Evolutionary conservation across 2,888 invertebrate species (phyloP).

Genomic region (Cylloceria caligata): DNA sequence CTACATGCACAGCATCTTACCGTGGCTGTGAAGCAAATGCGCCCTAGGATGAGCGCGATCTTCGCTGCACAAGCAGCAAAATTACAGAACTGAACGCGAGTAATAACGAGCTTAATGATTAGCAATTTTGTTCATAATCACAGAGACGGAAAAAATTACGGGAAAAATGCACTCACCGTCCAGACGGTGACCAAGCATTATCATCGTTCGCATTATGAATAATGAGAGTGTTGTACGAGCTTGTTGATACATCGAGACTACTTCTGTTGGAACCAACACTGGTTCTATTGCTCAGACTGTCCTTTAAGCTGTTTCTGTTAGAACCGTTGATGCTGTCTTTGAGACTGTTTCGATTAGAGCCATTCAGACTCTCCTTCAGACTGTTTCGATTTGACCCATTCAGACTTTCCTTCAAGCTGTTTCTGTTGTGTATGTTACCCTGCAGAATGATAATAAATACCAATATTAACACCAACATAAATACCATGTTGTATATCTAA

Average conservation of each 20-base stretch:
- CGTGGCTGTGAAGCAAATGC: not conserved
- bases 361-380: slow-evolving; percentile 82
- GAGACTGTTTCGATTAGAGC: slow-evolving; percentile 82
- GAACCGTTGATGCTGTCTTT: slow-evolving; percentile 84
- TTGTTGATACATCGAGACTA: slow-evolving; percentile 90
- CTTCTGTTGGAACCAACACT: slow-evolving; percentile 88
- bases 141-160: not conserved
- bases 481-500: no score
- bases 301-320: slow-evolving; percentile 85
- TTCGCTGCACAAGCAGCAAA: not conserved
- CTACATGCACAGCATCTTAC: slow-evolving; percentile 1
- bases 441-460: slow-evolving; percentile 61
- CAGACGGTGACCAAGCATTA: slow-evolving; percentile 88
- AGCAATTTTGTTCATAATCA: slow-evolving; percentile 1
- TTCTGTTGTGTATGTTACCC: slow-evolving; percentile 82
- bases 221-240: slow-evolving; percentile 93
- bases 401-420: slow-evolving; percentile 82
- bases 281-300: slow-evolving; percentile 88
- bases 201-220: slow-evolving; percentile 91
- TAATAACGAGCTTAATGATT: not conserved
- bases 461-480: not conserved
- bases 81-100: not conserved
- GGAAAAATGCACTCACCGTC: slow-evolving; percentile 79
- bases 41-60: not conserved
- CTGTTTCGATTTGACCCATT: slow-evolving; percentile 83